Evolutionary conservation across 2,888 invertebrate species (phyloP), one percentile per base, ranked within the genome.

Genomic region (Phengaris alcon): DNA sequence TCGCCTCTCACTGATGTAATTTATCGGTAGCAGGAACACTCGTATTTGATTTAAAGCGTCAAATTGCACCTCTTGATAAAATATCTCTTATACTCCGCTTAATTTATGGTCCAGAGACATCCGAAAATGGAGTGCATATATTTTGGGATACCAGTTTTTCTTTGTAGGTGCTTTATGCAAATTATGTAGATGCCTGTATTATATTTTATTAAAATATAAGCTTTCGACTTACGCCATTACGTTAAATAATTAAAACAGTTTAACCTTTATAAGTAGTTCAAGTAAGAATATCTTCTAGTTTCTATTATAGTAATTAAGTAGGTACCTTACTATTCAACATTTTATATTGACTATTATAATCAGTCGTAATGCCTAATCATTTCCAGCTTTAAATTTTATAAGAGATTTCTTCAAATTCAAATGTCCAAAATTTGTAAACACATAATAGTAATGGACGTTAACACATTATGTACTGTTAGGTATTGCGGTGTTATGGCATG

Each of bases 21-120:
- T 93, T 92, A 91, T 92, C 91, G 90, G 92, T 90, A 91, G 93
- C 91, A 77, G 82, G 85, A 81, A 81, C 79, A 74, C 80, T 80
- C 79, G 83, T 84, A 82, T 85, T 83, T 92, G 93, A 93, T 93
- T 93, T 93, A 93, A 81, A 85, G 88, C 86, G 88, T 87, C 85
- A 93, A 93, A 93, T 93, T 93, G 92, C 92, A 89, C 84, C 84
- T 85, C 86, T 82, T 86, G 81, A 78, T 80, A 79, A 82, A 84
- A 84, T 85, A 86, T 86, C 83, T 85, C 86, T 84, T 74, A 74
- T 59, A 76, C 73, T 83, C 84, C 82, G 84, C 85, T 84, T 84
- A 86, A 83, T 82, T 84, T 83, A 84, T 81, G 82, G 83, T 82
- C 13, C 83, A 84, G 84, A 13, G 35, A 73, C n/a, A 73, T 44